phyloP scores from a whole-genome alignment of 2,888 invertebrate genomes.

The Pollenia angustigena region DNA sequence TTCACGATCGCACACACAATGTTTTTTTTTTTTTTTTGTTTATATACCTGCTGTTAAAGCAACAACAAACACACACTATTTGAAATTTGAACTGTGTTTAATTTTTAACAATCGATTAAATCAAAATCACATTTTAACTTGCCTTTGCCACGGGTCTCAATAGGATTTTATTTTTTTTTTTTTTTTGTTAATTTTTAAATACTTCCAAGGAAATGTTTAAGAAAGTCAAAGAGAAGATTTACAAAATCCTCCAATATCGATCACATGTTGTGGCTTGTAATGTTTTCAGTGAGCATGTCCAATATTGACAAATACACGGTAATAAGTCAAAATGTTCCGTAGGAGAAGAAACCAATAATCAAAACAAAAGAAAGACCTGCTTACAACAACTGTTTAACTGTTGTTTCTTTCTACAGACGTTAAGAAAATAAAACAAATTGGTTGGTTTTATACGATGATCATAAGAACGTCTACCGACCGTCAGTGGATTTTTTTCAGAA shows the following conservation, averaged over 20 bases:
- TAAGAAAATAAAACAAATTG: constrained; percentile 49
- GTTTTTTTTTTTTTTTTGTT: not conserved
- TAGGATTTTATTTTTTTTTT: constrained; percentile 52
- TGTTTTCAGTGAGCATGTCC: constrained; percentile 79
- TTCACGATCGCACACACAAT: not conserved
- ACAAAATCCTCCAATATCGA: constrained; percentile 40
- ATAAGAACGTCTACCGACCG: constrained; percentile 53
- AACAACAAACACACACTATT: not conserved
- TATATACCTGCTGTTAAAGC: constrained; percentile 54
- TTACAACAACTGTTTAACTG: constrained; percentile 31
- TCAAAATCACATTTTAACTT: constrained; percentile 64
- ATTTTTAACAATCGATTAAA: constrained; percentile 67
- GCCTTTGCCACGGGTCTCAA: constrained; percentile 71
- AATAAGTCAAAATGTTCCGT: constrained; percentile 76
- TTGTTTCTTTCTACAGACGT: constrained; percentile 27
- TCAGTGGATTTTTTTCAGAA: constrained; percentile 11
- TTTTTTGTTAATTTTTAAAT: not conserved
- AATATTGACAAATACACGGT: constrained; percentile 83
- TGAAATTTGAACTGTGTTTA: not conserved
- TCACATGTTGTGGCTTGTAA: constrained; percentile 31
- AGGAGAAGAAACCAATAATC: constrained; percentile 25
- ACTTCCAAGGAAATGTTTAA: not conserved
- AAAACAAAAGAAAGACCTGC: constrained; percentile 40
- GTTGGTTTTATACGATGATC: constrained; percentile 55
- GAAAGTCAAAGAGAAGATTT: not conserved